Evolutionary conservation across 2,888 invertebrate genomes (phyloP), one percentile per base, ranked within the genome.

Genomic region (Leptogaster cylindrica): DNA sequence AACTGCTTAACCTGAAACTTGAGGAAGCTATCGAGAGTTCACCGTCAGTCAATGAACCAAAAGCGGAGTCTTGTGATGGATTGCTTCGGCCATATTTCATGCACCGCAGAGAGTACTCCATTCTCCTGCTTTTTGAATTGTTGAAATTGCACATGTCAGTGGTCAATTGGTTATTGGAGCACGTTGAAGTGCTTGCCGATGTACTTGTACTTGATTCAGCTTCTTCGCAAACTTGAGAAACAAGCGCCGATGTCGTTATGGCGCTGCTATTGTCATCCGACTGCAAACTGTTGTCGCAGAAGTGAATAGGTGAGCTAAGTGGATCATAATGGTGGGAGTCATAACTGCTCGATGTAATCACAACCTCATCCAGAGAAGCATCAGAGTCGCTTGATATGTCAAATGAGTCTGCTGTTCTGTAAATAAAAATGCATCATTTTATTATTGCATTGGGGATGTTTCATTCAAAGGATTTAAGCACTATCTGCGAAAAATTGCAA

Each of bases 61-160:
- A 81, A 6, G 81, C 81, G 6, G 81, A 81, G 67, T 81, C 81
- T 73, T 81, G 81, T 23, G 81, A 81, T 10, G 81, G 81, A 76
- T 81, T 81, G 64, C 81, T 81, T 64, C 80, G 78, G 2, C 79
- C 81, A 71, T 79, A 80, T 71, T 80, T 80, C 67, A 80, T 74
- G 46, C 81, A 80, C 70, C 80, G 77, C 58, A 80, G 75, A 33
- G 81, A 81, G 72, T 81, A 81, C 71, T 81, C 81, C 58, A 81
- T 73, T n/a, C 81, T 77, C 2, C 81, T 77, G 68, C 79, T 80
- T 73, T 81, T 81, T 4, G 81, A 81, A 71, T 81, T 81, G 72
- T 81, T 81, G 66, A 77, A 78, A 71, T 76, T 79, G 73, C 80
- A 81, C 73, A 79, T 79, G 71, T 81, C 80, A 7, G 81, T 76